These are phyloP conservation scores for Hyperopisus bebe DNA, from an alignment of 2,113 vertebrate genomes.

Conservation along the genomic window DNA sequence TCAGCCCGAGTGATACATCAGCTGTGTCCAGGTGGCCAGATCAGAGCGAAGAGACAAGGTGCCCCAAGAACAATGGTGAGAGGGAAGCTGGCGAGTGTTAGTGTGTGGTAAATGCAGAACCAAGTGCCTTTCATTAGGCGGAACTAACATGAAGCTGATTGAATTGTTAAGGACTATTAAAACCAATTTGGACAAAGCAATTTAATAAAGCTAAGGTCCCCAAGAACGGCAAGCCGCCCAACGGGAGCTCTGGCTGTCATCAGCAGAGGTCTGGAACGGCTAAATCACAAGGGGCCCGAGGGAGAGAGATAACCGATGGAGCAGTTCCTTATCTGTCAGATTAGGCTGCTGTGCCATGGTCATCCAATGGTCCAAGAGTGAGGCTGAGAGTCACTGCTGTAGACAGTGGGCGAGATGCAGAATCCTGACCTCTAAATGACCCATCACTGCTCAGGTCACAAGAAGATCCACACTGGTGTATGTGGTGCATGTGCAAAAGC, in stretches of 20 bases:
- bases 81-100: background rate
- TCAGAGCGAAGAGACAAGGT: background rate
- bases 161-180: conserved; percentile 12
- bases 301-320: background rate
- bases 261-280: background rate
- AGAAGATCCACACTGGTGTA: background rate
- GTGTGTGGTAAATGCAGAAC: background rate
- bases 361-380: conserved; percentile 4
- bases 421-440: conserved; percentile 23
- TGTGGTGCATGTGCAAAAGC: background rate
- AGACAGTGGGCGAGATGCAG: conserved; percentile 21
- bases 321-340: conserved; percentile 30
- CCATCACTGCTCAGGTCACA: background rate
- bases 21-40: background rate
- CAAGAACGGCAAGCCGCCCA: background rate
- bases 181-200: conserved; percentile 1
- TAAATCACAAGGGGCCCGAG: background rate
- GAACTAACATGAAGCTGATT: conserved; percentile 17
- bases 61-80: background rate
- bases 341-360: conserved; percentile 30
- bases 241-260: background rate
- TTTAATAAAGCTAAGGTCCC: background rate
- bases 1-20: background rate
- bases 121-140: background rate
- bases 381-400: conserved; percentile 20